A percentile compares a stretch with the other conserved stretches of the same genome.
phyloP scores from a whole-genome alignment of 2,888 invertebrate genomes.

The Rhagonycha lutea region DNA sequence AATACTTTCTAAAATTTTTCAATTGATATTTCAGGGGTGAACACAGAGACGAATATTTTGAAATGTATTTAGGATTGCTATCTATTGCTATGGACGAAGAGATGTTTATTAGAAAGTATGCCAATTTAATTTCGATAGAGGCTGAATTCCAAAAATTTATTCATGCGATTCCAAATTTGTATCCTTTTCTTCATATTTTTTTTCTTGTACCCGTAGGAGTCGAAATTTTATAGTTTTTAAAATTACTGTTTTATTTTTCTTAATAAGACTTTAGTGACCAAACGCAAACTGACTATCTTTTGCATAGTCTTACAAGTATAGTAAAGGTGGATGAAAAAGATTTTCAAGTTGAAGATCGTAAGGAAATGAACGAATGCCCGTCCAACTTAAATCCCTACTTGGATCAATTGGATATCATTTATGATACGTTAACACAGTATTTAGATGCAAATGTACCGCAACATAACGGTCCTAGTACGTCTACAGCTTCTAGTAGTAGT shows the following conservation, averaged over 20 bases:
- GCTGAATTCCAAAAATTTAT: constrained; percentile 47
- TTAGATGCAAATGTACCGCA: background rate
- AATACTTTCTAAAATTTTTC: constrained; percentile 45
- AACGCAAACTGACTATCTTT: constrained; percentile 47
- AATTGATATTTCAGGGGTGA: constrained; percentile 9
- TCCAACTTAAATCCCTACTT: background rate
- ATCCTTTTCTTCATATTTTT: constrained; percentile 27
- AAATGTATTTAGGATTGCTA: constrained; percentile 48
- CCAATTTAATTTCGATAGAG: constrained; percentile 45
- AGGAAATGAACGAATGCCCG: background rate
- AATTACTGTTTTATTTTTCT: constrained; percentile 29
- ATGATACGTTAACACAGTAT: constrained; percentile 7
- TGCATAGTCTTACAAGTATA: constrained; percentile 39
- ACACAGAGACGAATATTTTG: constrained; percentile 46
- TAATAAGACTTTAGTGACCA: constrained; percentile 45
- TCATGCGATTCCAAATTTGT: constrained; percentile 45
- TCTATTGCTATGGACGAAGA: constrained; percentile 49
- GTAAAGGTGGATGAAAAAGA: constrained; percentile 30
- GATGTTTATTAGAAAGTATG: constrained; percentile 52
- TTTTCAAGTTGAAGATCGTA: background rate
- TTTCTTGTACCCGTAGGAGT: no score
- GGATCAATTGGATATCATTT: constrained; percentile 6
- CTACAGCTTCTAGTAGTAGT: background rate
- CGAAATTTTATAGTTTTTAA: no score
- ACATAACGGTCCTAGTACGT: background rate